Evolutionary conservation across 1,140 invertebrate species (phyloP), one percentile per base, ranked within the genome.

Genomic region (Drosophila melanogaster): DNA sequence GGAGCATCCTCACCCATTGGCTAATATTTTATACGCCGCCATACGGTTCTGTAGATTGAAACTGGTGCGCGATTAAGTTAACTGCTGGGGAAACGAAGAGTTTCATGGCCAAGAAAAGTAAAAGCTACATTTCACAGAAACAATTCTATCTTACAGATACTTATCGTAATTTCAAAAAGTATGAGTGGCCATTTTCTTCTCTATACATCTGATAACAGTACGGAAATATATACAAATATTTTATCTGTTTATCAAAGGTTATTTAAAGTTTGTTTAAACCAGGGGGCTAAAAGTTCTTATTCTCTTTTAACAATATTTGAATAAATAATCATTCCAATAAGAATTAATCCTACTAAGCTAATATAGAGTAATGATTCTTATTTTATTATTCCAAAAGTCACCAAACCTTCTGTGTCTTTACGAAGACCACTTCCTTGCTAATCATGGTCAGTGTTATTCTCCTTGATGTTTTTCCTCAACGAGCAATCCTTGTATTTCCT

Each of bases 1-100:
- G n/a, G 43, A 69, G 43, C 65, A 49, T 47, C 64, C 43, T 70
- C n/a, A 19, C 33, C 37, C 64, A 1, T 22, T 19, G 64, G 50
- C 12, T 41, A 56, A 43, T 19, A 55, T 51, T 55, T 54, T 56
- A 57, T 74, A 43, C 43, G 38, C 19, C 50, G 38, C 22, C 65
- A 26, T 37, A 12, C 51, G 10, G 37, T 12, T 38, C 15, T 14
- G 8, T 46, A 47, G 55, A 22, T 60, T 59, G 46, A 72, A 60
- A 50, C 4, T 37, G 38, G 22, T 55, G 37, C 35, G 66, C 37
- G 66, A 59, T 59, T 44, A 59, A 51, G 33, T 50, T 71, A 24
- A 37, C 33, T 50, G 14, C 14, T 51, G 30, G 44, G 26, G 19
- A 12, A 37, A n/a, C 30, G 50, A 44, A 10, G 4, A 10, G 30